phyloP scores from a whole-genome alignment of 2,888 invertebrate species.

The Macrophya alboannulata region DNA sequence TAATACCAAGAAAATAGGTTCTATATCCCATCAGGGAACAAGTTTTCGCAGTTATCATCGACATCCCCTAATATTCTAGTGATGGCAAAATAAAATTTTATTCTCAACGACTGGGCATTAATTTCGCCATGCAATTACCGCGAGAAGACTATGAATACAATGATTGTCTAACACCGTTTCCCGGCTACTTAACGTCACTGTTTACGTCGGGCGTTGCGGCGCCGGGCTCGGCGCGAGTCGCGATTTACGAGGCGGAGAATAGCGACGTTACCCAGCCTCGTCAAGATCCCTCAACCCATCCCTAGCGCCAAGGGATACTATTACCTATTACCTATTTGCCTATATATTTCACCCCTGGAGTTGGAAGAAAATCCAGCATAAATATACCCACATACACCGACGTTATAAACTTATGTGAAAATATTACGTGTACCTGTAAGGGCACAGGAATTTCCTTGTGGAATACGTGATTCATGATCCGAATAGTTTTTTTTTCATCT shows the following conservation, averaged over 20 bases:
- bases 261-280: constrained; percentile 18
- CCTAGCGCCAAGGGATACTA: not conserved
- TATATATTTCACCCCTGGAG: not conserved
- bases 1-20: not conserved
- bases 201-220: constrained; percentile 52
- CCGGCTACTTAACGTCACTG: constrained; percentile 42
- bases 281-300: constrained; percentile 33
- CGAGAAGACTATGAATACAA: constrained; percentile 17
- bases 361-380: constrained; percentile 4
- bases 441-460: not conserved
- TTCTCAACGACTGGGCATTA: constrained; percentile 9
- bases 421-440: not conserved
- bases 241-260: constrained; percentile 65
- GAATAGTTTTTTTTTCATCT: not conserved
- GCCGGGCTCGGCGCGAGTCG: constrained; percentile 63
- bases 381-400: not conserved
- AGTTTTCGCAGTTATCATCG: not conserved
- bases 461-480: not conserved
- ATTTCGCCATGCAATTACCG: not conserved
- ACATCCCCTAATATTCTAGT: not conserved
- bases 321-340: constrained; percentile 11
- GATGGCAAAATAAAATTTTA: not conserved
- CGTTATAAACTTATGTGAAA: not conserved
- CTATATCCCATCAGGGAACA: not conserved
- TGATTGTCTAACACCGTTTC: constrained; percentile 24